phyloP scores from a whole-genome alignment of 2,113 vertebrate species.

The Natator depressus region DNA sequence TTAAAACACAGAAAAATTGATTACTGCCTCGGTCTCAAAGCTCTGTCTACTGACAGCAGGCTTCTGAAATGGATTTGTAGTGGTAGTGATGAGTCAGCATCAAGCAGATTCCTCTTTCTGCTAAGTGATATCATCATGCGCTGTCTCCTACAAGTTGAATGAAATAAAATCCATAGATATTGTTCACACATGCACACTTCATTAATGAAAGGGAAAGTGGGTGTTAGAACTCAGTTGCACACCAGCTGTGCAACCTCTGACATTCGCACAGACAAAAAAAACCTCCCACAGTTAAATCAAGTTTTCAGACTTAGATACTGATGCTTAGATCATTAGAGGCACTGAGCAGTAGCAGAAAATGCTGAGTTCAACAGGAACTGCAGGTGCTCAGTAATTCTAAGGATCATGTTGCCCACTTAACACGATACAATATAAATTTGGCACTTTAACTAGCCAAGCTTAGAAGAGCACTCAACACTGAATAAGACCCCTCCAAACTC shows the following conservation, averaged over 20 bases:
- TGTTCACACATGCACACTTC: background rate
- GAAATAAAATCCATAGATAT: background rate
- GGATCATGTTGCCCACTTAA: background rate
- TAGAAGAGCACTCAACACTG: background rate
- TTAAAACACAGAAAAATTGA: conserved; percentile 38
- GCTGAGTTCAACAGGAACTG: background rate
- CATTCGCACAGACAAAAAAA: background rate
- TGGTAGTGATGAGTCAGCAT: background rate
- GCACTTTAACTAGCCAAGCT: background rate
- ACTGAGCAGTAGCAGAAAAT: background rate
- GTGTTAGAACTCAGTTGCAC: background rate
- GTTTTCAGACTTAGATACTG: background rate
- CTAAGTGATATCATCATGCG: background rate
- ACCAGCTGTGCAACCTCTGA: background rate
- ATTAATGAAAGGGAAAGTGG: background rate
- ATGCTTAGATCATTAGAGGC: background rate
- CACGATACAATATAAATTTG: accelerated
- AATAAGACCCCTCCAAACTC: background rate
- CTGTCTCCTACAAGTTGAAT: background rate
- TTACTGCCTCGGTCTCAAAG: conserved; percentile 5
- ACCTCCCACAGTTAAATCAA: background rate
- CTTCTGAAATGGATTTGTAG: conserved; percentile 26
- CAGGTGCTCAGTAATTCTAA: background rate
- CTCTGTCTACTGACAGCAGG: background rate
- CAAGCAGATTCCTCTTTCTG: conserved; percentile 7